A percentile compares a stretch with the other conserved stretches of the same genome.
These are phyloP conservation scores for Fragum sueziense DNA, from an alignment of 2,888 invertebrate genomes.

Conservation along the genomic window DNA sequence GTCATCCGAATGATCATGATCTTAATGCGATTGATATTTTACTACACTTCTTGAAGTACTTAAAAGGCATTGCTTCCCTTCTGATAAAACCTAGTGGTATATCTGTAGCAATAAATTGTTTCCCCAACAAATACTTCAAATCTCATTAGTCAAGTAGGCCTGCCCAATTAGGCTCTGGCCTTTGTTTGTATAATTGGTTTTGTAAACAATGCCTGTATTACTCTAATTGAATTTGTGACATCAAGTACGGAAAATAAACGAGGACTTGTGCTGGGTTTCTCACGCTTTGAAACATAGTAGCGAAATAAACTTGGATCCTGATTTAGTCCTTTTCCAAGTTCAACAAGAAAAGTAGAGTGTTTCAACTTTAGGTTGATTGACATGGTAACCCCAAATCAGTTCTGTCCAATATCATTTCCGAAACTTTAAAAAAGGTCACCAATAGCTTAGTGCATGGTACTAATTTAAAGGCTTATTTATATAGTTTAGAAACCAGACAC, in stretches of 20 bases:
- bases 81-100: not conserved
- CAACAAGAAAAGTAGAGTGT: too few species aligned
- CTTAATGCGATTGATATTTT: too few species aligned
- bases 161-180: slow-evolving; percentile 2
- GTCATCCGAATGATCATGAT: too few species aligned
- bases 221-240: slow-evolving; percentile 1
- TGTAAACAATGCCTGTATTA: slow-evolving; percentile 12
- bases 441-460: too few species aligned
- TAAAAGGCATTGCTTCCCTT: not conserved
- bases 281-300: not conserved
- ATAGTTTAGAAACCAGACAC: too few species aligned
- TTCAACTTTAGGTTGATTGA: too few species aligned
- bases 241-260: not conserved
- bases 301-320: not conserved
- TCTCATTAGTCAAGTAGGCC: not conserved
- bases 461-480: too few species aligned
- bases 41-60: too few species aligned
- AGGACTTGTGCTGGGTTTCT: not conserved
- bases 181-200: slow-evolving; percentile 14
- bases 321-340: too few species aligned
- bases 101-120: not conserved
- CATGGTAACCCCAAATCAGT: too few species aligned
- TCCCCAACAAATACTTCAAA: slow-evolving; percentile 3
- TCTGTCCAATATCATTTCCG: too few species aligned
- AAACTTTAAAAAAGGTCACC: too few species aligned